Percentiles rank a stretch among this genome's conserved stretches.
Evolutionary conservation across 1,140 invertebrate species (phyloP).

Genomic region (Physella acuta): DNA sequence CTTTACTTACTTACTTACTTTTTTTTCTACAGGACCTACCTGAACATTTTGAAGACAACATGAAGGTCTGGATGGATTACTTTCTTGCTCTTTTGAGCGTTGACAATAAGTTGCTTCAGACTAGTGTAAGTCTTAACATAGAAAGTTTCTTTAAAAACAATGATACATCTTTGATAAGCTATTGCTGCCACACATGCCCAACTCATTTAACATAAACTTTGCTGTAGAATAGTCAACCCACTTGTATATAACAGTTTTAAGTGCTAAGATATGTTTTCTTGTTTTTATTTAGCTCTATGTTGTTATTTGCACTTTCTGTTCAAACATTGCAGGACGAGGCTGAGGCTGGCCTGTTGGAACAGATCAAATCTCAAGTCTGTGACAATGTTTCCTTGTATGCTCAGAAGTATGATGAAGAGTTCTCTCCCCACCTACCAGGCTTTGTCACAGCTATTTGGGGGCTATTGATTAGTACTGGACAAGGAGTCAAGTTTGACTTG

Average conservation of each 20-base stretch:
- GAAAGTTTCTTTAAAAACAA: not conserved
- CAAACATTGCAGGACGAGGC: conserved; percentile 76
- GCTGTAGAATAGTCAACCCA: no score
- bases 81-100: conserved; percentile 79
- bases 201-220: no score
- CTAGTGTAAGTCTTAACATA: conserved; percentile 62
- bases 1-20: no score
- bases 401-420: conserved; percentile 97
- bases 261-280: no score
- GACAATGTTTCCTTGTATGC: conserved; percentile 93
- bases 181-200: no score
- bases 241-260: no score
- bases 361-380: conserved; percentile 91
- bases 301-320: no score
- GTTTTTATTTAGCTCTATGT: no score
- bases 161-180: no score
- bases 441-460: conserved; percentile 95
- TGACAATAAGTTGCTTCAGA: conserved; percentile 69
- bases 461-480: conserved; percentile 79
- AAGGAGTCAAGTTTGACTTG: conserved; percentile 87
- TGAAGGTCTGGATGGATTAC: conserved; percentile 89
- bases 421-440: conserved; percentile 78
- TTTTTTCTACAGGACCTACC: conserved; percentile 80
- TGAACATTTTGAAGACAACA: conserved; percentile 98
- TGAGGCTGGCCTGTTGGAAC: conserved; percentile 86